phyloP scores from a whole-genome alignment of 2,113 vertebrate genomes.

The Ochotona princeps region DNA sequence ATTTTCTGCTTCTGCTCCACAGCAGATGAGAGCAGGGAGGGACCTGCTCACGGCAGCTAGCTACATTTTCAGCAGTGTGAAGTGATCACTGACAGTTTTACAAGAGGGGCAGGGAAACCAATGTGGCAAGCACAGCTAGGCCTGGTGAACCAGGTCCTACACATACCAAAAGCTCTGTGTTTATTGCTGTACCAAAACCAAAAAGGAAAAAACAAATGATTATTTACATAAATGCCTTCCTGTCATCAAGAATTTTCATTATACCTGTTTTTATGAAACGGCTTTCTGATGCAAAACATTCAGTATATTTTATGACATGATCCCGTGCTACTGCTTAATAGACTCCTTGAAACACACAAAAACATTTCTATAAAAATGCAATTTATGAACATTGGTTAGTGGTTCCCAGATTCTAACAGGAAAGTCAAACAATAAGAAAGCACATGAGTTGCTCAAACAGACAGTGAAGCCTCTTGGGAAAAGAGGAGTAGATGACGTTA shows the following conservation, averaged over 20 bases:
- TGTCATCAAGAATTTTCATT: neutral
- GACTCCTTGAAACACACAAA: neutral
- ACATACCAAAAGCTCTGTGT: neutral
- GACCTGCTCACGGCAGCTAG: constrained; percentile 37
- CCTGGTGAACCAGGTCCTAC: neutral
- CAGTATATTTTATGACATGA: neutral
- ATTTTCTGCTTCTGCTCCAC: constrained; percentile 68
- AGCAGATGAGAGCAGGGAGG: constrained; percentile 33
- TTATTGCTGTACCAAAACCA: neutral
- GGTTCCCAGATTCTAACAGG: neutral
- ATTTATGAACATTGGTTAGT: neutral
- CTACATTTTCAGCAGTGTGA: constrained; percentile 50
- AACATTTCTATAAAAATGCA: neutral
- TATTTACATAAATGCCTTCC: neutral
- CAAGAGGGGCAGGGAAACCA: constrained; percentile 40
- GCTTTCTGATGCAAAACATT: neutral
- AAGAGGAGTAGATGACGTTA: neutral
- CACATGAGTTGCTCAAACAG: neutral
- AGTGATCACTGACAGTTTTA: constrained; percentile 41
- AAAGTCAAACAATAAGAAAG: constrained; percentile 17
- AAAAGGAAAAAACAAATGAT: neutral
- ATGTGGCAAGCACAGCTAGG: neutral
- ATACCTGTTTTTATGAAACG: neutral
- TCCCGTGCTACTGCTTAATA: neutral
- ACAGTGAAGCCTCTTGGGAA: neutral